Evolutionary conservation across 2,888 invertebrate species (phyloP).

Genomic region (Apantesis nais): DNA sequence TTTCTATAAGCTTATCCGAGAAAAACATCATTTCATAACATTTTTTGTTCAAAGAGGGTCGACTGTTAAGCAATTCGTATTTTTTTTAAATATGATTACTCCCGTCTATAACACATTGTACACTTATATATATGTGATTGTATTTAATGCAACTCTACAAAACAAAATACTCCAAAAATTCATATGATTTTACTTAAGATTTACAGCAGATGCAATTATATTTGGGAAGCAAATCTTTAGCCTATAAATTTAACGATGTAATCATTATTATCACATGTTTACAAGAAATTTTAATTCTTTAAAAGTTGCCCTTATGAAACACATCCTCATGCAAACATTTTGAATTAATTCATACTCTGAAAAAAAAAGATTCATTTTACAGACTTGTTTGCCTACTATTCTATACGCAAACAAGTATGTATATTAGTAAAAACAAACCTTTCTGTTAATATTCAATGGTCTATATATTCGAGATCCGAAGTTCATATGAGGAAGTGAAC

Average conservation of each 20-base stretch:
- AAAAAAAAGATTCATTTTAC: background rate
- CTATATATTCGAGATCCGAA: background rate
- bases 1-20: too few species aligned
- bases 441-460: background rate
- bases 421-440: background rate
- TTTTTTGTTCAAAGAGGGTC: too few species aligned
- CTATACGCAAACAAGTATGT: too few species aligned
- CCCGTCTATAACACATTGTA: background rate
- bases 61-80: too few species aligned
- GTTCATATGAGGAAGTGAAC: conserved; percentile 2
- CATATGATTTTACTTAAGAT: background rate
- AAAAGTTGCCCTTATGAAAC: background rate
- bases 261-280: conserved; percentile 46
- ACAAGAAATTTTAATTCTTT: conserved; percentile 32
- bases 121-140: background rate
- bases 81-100: too few species aligned
- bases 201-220: background rate
- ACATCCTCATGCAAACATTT: conserved; percentile 9
- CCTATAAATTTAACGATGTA: conserved; percentile 38
- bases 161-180: background rate
- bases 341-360: conserved; percentile 11
- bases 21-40: too few species aligned
- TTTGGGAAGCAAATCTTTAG: conserved; percentile 30
- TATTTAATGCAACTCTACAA: background rate
- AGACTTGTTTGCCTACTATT: background rate